phyloP scores from a whole-genome alignment of 1,140 invertebrate genomes.

The Sycophila sp. region DNA sequence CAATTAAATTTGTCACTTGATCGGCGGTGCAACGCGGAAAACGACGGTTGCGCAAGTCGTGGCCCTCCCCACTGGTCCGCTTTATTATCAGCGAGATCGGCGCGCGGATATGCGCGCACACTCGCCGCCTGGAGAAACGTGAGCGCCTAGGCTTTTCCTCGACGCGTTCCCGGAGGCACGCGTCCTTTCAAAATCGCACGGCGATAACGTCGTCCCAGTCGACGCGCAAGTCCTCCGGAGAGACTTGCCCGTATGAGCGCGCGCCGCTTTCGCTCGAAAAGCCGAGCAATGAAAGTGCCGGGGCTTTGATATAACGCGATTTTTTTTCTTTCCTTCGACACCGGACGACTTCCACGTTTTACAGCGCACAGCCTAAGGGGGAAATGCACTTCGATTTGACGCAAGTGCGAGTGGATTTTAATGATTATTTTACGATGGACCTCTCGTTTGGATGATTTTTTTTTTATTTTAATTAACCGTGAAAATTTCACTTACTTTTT shows the following conservation, averaged over 20 bases:
- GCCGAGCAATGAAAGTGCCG: constrained; percentile 13
- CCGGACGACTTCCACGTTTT: too few relatives aligned
- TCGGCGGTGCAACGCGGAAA: constrained; percentile 10
- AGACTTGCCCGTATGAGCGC: neutral
- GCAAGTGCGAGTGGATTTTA: too few relatives aligned
- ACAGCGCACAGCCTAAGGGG: too few relatives aligned
- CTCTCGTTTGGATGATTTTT: too few relatives aligned
- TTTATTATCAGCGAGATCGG: too few relatives aligned
- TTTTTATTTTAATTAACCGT: too few relatives aligned
- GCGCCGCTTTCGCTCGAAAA: neutral
- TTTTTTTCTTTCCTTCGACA: neutral
- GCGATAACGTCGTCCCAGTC: constrained; percentile 6
- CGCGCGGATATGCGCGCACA: neutral
- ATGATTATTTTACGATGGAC: too few relatives aligned
- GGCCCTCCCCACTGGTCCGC: constrained; percentile 15
- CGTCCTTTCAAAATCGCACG: constrained; percentile 32
- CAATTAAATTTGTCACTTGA: constrained; percentile 41
- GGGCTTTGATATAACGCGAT: too few relatives aligned
- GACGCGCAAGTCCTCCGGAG: too few relatives aligned
- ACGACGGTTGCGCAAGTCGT: constrained; percentile 7
- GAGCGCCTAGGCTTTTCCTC: too few relatives aligned
- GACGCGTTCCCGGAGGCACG: neutral
- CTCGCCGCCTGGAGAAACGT: neutral
- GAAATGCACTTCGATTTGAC: too few relatives aligned
- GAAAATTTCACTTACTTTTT: too few relatives aligned